Percentiles rank a stretch among this genome's conserved stretches.
phyloP scores from a whole-genome alignment of 64 coral and sea anemone genomes.

The Hydrozoanthus tunicans region DNA sequence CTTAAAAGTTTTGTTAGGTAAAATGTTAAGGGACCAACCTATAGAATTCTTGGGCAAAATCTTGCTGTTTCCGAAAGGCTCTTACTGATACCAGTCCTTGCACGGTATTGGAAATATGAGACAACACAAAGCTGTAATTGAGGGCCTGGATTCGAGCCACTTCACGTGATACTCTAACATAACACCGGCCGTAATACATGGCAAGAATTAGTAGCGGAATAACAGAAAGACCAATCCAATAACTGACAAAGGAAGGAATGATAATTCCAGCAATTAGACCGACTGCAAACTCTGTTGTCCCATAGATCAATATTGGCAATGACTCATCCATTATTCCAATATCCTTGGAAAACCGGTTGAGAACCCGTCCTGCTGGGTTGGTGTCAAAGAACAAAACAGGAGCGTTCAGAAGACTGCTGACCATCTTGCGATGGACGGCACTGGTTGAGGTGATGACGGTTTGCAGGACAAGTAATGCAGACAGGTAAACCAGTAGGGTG shows the following conservation, averaged over 20 bases:
- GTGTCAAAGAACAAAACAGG: no score
- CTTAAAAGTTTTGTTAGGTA: no score
- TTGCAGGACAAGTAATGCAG: no score
- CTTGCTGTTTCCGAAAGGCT: neutral
- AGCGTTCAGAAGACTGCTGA: no score
- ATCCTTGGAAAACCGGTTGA: no score
- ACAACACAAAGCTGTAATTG: neutral
- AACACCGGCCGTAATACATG: constrained; percentile 1
- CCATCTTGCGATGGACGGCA: no score
- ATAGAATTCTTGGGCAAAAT: neutral
- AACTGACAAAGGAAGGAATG: constrained; percentile 22
- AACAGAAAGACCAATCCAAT: constrained; percentile 18
- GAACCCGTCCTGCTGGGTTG: no score
- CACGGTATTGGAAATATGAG: constrained; percentile 32
- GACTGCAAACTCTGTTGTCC: no score
- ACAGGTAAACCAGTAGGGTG: no score
- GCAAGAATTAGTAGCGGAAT: constrained; percentile 21
- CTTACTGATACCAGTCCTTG: neutral
- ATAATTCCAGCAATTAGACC: neutral
- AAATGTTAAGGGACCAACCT: neutral
- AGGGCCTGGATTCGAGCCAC: constrained; percentile 34
- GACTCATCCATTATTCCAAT: no score
- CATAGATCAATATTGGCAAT: no score
- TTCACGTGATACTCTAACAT: constrained; percentile 11
- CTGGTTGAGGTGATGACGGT: no score